Evolutionary conservation across 2,888 invertebrate genomes (phyloP).

Genomic region (Mythimna lalbum): DNA sequence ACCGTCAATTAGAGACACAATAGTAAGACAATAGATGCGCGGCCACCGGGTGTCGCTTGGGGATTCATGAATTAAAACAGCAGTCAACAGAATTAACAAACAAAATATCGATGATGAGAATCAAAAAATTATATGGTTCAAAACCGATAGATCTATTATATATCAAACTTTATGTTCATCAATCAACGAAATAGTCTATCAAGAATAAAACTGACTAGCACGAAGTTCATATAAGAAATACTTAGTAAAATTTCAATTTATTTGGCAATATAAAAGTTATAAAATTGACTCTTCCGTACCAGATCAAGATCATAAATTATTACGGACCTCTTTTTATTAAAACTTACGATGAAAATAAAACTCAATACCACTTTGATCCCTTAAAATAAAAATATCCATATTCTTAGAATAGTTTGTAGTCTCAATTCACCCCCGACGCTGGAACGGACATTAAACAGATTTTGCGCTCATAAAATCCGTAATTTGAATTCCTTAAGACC

Average conservation of each 20-base stretch:
- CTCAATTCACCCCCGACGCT: conserved; percentile 55
- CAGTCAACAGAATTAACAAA: background rate
- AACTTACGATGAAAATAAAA: conserved; percentile 39
- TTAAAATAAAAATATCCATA: conserved; percentile 55
- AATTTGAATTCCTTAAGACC: conserved; percentile 89
- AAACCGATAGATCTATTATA: background rate
- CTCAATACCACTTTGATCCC: conserved; percentile 41
- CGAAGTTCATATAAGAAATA: background rate
- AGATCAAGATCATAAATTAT: conserved; percentile 27
- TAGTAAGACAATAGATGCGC: too few relatives aligned
- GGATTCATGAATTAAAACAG: too few relatives aligned
- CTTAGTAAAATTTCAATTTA: background rate
- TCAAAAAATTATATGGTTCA: background rate
- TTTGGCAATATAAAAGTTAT: conserved; percentile 11
- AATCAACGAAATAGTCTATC: background rate
- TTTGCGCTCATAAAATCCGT: conserved; percentile 87
- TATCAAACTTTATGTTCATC: background rate
- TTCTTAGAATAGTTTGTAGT: conserved; percentile 62
- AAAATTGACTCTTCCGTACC: background rate
- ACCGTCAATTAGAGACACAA: too few relatives aligned
- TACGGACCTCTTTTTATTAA: conserved; percentile 42
- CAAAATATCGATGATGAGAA: background rate
- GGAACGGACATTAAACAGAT: conserved; percentile 85
- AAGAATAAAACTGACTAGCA: background rate
- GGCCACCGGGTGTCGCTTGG: too few relatives aligned